Conservation (phyloP, 2,113 vertebrate genomes). For the Gymnocephalus cernua region DNA sequence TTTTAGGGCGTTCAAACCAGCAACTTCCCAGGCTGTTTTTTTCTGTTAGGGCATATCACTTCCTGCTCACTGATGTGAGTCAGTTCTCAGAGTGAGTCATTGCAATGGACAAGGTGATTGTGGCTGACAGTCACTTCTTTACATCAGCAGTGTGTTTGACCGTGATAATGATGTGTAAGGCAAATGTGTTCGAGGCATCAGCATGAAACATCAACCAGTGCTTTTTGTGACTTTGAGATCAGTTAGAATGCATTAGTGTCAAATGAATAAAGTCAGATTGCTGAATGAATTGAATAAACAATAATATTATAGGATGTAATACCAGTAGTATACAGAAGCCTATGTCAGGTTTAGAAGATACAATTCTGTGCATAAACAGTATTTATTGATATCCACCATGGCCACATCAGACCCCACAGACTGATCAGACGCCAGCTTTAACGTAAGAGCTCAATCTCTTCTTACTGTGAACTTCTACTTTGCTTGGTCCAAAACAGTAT, state of each 20-base stretch:
- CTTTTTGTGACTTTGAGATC: not conserved
- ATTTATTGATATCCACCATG: not conserved
- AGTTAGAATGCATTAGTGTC: not conserved
- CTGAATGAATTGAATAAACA: not conserved
- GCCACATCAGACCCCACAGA: not conserved
- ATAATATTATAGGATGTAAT: not conserved
- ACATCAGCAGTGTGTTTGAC: not conserved
- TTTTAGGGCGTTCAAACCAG: not conserved
- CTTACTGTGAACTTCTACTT: too few relatives aligned
- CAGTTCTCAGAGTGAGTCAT: not conserved
- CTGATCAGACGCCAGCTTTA: not conserved
- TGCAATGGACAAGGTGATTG: conserved; percentile 6
- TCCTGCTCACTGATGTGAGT: conserved; percentile 2
- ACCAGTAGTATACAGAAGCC: not conserved
- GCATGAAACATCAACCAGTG: not conserved
- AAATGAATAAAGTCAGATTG: not conserved
- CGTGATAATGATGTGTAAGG: not conserved
- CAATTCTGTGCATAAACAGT: not conserved
- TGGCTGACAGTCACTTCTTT: conserved; percentile 2
- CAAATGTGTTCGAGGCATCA: not conserved
- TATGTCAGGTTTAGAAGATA: not conserved
- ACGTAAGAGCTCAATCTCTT: too few relatives aligned
- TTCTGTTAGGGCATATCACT: not conserved
- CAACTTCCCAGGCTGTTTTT: not conserved
- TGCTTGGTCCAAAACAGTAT: not conserved